Evolutionary conservation across 2,113 vertebrate genomes (phyloP).

Genomic region (Cavia aperea): DNA sequence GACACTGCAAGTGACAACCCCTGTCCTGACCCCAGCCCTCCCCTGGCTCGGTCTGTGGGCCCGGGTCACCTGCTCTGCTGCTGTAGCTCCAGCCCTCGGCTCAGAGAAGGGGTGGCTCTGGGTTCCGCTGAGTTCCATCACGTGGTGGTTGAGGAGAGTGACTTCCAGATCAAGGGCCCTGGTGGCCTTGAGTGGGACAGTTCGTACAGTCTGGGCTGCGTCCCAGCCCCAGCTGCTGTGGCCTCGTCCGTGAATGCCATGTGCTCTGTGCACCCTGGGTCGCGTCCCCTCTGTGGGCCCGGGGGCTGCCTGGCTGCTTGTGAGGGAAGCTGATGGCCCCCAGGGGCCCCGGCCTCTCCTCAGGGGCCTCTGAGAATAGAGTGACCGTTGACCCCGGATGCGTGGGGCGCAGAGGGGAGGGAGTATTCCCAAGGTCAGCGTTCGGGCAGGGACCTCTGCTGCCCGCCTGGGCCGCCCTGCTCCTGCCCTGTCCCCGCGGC

Average conservation of each 20-base stretch:
- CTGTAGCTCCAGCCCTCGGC: rapidly evolving
- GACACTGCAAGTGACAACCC: background rate
- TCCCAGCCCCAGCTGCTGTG: background rate
- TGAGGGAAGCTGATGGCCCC: background rate
- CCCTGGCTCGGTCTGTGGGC: rapidly evolving
- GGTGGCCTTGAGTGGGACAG: background rate
- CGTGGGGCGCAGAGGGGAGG: background rate
- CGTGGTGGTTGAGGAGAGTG: rapidly evolving
- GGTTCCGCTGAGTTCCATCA: background rate
- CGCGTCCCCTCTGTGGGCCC: background rate
- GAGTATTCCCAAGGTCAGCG: slow-evolving; percentile 29
- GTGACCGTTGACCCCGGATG: slow-evolving; percentile 46
- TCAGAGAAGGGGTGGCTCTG: background rate
- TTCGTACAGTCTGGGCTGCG: background rate
- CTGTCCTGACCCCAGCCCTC: background rate
- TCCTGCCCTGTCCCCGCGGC: background rate
- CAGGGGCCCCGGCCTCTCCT: background rate
- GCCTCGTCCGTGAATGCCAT: background rate
- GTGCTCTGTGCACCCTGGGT: background rate
- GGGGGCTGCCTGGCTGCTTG: background rate
- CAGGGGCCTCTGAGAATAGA: slow-evolving; percentile 57
- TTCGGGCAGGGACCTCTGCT: background rate
- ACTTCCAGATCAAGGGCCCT: background rate
- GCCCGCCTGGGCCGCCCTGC: background rate
- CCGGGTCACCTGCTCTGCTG: rapidly evolving